Conservation (phyloP, 2,797 vertebrate genomes). For the Martes flavigula region DNA sequence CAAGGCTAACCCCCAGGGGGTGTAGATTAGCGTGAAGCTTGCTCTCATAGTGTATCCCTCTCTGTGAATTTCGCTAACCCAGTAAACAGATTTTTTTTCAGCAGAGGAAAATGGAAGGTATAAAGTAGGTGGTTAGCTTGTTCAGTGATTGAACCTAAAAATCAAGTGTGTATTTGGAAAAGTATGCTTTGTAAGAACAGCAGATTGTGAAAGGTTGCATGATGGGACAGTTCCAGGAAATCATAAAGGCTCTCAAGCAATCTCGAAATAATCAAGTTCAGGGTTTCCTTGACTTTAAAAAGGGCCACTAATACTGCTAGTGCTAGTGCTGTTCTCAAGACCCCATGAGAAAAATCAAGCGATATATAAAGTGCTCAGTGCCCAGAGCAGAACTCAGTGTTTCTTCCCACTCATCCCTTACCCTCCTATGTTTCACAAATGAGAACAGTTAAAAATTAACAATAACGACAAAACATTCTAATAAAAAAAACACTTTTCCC, state of each 20-base stretch:
- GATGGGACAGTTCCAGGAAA: not conserved
- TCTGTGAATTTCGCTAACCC: not conserved
- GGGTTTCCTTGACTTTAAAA: not conserved
- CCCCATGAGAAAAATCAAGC: not conserved
- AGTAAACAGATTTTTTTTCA: not conserved
- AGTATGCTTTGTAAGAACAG: not conserved
- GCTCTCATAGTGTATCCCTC: accelerated
- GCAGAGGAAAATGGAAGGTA: not conserved
- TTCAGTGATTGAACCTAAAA: not conserved
- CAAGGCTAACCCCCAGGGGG: accelerated
- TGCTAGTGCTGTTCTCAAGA: not conserved
- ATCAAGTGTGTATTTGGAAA: not conserved
- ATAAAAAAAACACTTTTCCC: not conserved
- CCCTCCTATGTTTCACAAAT: not conserved
- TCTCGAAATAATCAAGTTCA: not conserved
- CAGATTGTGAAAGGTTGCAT: not conserved
- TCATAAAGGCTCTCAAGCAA: not conserved
- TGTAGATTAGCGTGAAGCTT: accelerated
- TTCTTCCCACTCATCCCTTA: not conserved
- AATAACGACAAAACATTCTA: not conserved
- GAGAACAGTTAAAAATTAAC: not conserved
- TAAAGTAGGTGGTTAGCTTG: not conserved
- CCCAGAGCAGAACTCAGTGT: not conserved
- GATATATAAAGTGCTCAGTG: not conserved
- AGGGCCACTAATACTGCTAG: too few relatives aligned